Evolutionary conservation across 2,113 vertebrate species (phyloP).

Genomic region (Actinemys pallida): DNA sequence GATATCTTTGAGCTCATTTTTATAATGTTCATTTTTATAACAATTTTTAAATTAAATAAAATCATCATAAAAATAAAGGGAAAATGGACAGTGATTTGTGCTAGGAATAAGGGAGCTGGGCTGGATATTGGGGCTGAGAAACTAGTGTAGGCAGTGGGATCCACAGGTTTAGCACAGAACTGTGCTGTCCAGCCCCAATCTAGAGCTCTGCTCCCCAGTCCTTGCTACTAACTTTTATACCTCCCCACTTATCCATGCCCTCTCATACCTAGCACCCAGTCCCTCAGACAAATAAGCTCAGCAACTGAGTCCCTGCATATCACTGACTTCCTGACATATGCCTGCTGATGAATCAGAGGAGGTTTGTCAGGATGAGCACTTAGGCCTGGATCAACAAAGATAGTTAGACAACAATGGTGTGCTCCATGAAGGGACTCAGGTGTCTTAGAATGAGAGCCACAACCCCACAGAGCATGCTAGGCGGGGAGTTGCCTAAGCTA

Average conservation of each 20-base stretch:
- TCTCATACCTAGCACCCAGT: background rate
- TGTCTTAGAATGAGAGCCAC: background rate
- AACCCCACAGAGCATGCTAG: background rate
- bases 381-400: background rate
- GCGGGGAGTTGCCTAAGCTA: background rate
- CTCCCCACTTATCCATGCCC: background rate
- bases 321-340: background rate
- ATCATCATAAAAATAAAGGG: background rate
- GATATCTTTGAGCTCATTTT: background rate
- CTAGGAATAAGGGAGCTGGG: background rate
- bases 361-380: background rate
- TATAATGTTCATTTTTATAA: background rate
- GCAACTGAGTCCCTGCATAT: background rate
- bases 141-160: background rate
- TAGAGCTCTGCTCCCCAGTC: background rate
- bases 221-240: background rate
- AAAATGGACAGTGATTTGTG: background rate
- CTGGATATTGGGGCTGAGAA: background rate
- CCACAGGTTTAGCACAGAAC: background rate
- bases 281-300: background rate
- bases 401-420: background rate
- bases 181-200: background rate
- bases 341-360: background rate
- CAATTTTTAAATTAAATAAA: background rate
- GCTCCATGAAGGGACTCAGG: background rate